Conservation (phyloP, 2,888 invertebrate genomes). For the Protula sp. region DNA sequence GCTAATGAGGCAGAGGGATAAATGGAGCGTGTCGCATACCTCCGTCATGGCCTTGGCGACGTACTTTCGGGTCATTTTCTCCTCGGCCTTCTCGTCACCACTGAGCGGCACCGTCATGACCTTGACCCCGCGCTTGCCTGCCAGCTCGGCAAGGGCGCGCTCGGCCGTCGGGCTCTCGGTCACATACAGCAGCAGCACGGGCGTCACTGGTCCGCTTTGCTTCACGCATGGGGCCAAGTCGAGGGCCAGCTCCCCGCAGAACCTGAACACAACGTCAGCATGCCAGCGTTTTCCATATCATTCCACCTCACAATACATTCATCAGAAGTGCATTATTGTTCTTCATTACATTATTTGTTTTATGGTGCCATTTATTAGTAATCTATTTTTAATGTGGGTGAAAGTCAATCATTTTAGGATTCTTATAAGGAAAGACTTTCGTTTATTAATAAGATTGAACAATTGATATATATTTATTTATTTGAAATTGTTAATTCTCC, state of each 20-base stretch:
- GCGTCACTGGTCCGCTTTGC: slow-evolving; percentile 38
- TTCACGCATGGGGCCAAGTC: slow-evolving; percentile 38
- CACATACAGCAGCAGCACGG: slow-evolving; percentile 43
- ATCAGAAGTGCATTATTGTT: neutral
- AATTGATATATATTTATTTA: too few species aligned
- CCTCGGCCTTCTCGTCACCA: slow-evolving; percentile 32
- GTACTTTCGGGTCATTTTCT: slow-evolving; percentile 33
- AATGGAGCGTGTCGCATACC: too few species aligned
- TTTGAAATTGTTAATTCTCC: too few species aligned
- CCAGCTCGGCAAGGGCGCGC: slow-evolving; percentile 43
- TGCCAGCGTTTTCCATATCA: too few species aligned
- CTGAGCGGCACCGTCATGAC: slow-evolving; percentile 25
- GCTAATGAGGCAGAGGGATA: too few species aligned
- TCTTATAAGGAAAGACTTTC: too few species aligned
- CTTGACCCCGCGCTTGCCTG: slow-evolving; percentile 37
- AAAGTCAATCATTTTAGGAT: too few species aligned
- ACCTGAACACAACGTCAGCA: slow-evolving; percentile 1
- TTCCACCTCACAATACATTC: neutral
- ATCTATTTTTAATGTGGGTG: too few species aligned
- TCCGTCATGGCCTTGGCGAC: slow-evolving; percentile 43
- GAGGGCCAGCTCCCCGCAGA: slow-evolving; percentile 11
- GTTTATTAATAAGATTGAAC: too few species aligned
- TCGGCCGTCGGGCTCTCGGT: slow-evolving; percentile 39
- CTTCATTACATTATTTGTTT: neutral
- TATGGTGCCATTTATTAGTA: too few species aligned